Conservation (phyloP, 2,797 vertebrate genomes). For the Aselliscus stoliczkanus region DNA sequence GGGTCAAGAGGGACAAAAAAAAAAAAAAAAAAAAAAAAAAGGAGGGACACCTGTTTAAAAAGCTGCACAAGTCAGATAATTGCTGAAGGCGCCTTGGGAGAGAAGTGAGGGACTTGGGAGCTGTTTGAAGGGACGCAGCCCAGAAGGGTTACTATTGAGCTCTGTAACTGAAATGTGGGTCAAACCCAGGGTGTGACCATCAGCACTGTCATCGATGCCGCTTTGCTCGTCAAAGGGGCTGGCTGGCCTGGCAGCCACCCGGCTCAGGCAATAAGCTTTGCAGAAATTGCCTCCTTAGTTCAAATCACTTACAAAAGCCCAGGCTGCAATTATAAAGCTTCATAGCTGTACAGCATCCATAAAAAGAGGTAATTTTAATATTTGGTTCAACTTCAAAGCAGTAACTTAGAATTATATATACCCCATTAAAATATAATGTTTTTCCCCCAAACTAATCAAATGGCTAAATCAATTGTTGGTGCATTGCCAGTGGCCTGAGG, state of each 20-base stretch:
- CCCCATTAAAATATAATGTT: conserved; percentile 83
- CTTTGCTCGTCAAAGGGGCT: neutral
- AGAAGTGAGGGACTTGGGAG: neutral
- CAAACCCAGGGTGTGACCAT: neutral
- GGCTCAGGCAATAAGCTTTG: conserved; percentile 13
- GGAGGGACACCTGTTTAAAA: neutral
- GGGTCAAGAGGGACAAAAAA: neutral
- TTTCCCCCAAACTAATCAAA: conserved; percentile 79
- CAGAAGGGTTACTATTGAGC: neutral
- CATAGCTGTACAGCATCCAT: conserved; percentile 71
- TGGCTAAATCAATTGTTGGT: conserved; percentile 84
- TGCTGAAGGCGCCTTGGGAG: no score
- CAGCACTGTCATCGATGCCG: neutral
- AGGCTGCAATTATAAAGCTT: conserved; percentile 82
- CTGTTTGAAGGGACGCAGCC: neutral
- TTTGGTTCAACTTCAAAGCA: conserved; percentile 80
- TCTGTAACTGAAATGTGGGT: neutral
- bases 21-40: no score
- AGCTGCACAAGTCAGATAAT: neutral
- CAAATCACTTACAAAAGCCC: conserved; percentile 66
- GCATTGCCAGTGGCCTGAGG: conserved; percentile 80
- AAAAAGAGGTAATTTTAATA: conserved; percentile 82
- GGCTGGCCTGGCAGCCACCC: neutral
- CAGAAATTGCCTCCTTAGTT: conserved; percentile 65
- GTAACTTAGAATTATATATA: conserved; percentile 82